Evolutionary conservation across 2,797 vertebrate species (phyloP).

Genomic region (Buceros bicornis): DNA sequence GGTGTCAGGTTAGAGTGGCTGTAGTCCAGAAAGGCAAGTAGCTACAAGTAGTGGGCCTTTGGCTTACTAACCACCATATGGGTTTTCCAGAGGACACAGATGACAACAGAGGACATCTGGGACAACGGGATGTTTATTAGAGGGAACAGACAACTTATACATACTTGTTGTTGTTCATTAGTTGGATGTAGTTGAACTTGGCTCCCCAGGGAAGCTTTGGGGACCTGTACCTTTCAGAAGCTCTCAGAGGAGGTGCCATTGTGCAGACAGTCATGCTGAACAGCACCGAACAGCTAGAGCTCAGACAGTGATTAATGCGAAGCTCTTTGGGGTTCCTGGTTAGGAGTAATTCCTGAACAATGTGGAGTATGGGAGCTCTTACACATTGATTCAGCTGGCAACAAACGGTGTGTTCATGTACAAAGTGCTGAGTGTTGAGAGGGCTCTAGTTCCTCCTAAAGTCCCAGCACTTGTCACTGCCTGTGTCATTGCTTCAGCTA

Average conservation of each 20-base stretch:
- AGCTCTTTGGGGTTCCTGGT: not conserved
- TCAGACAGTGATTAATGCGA: not conserved
- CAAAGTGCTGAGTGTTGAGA: not conserved
- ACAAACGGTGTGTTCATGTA: accelerated
- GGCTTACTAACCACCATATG: not conserved
- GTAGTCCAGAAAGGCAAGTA: not conserved
- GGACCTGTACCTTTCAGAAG: not conserved
- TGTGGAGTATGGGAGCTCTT: not conserved
- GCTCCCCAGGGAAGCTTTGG: not conserved
- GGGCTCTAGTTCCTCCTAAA: not conserved
- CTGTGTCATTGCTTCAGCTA: not conserved
- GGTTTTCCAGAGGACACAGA: not conserved
- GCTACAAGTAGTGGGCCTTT: not conserved
- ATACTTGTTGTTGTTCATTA: not conserved
- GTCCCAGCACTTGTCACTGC: not conserved
- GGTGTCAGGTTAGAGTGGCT: not conserved
- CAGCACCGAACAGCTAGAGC: not conserved
- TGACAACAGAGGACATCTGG: accelerated
- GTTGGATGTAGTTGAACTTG: not conserved
- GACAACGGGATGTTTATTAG: not conserved
- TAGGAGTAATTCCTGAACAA: not conserved
- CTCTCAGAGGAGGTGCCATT: not conserved
- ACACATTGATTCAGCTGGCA: accelerated
- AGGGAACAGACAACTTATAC: not conserved
- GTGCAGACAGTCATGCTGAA: not conserved